phyloP scores from a whole-genome alignment of 37 sponge, comb jelly and placozoan species.

The Spongia lamella region DNA sequence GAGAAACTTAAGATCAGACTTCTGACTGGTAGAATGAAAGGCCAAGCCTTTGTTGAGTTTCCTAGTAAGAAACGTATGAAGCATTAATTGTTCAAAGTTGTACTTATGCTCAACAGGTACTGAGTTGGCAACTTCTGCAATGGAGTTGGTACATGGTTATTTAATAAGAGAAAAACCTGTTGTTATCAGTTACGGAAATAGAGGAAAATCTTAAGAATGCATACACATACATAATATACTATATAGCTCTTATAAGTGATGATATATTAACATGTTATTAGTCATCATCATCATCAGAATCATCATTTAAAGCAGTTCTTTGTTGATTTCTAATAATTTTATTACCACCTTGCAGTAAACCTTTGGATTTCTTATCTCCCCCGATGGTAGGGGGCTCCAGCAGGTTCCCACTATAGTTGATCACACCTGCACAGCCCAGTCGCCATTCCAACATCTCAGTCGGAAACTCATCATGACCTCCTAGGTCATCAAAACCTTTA shows the following conservation, averaged over 20 bases:
- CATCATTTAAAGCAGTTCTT: too few species aligned
- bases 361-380: not conserved
- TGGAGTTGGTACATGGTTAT: conserved; percentile 64
- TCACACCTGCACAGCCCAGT: conserved; percentile 74
- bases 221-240: too few species aligned
- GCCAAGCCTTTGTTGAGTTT: conserved; percentile 82
- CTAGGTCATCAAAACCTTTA: conserved; percentile 95
- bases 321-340: too few species aligned
- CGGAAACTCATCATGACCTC: conserved; percentile 91
- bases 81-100: not conserved
- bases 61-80: conserved; percentile 22
- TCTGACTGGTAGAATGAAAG: conserved; percentile 76
- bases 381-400: conserved; percentile 67
- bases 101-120: too few species aligned
- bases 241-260: too few species aligned
- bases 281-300: too few species aligned
- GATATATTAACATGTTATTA: too few species aligned
- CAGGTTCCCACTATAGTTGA: conserved; percentile 88
- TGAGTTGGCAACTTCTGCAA: conserved; percentile 27
- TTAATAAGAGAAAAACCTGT: conserved; percentile 57
- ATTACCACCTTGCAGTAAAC: not conserved
- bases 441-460: conserved; percentile 98
- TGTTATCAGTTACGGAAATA: conserved; percentile 47
- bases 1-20: conserved; percentile 31
- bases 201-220: not conserved